Percentiles rank a stretch among this genome's conserved stretches.
phyloP scores from a whole-genome alignment of 2,888 invertebrate genomes.

The Scaptomyza polygonia region DNA sequence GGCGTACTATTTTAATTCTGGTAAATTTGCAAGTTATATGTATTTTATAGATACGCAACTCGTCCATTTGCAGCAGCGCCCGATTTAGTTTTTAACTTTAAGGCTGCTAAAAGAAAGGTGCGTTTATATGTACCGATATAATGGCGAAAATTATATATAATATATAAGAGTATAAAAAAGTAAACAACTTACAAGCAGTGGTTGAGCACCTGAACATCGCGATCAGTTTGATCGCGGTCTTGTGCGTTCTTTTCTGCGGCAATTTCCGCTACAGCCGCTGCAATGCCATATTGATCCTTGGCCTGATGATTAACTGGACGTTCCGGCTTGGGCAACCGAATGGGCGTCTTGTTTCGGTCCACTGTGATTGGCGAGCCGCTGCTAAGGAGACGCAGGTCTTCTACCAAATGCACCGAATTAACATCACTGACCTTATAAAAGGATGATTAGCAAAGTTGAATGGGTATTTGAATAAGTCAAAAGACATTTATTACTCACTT shows the following conservation, averaged over 20 bases:
- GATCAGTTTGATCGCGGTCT: slow-evolving; percentile 96
- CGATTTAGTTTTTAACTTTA: no score
- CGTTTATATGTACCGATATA: no score
- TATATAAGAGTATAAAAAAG: no score
- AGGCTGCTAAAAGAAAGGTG: no score
- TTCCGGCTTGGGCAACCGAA: slow-evolving; percentile 64
- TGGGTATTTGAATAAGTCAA: not conserved
- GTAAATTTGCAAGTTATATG: no score
- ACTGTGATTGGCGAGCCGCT: slow-evolving; percentile 86
- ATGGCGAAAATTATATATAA: no score
- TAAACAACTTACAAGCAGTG: slow-evolving; percentile 90
- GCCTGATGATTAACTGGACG: slow-evolving; percentile 57
- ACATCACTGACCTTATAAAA: slow-evolving; percentile 89
- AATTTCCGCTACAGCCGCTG: slow-evolving; percentile 83
- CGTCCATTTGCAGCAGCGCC: no score
- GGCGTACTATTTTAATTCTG: no score
- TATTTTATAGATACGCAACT: no score
- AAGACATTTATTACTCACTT: slow-evolving; percentile 84
- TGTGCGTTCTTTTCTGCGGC: slow-evolving; percentile 91
- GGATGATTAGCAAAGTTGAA: not conserved
- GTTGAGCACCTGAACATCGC: slow-evolving; percentile 96
- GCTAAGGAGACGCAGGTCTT: slow-evolving; percentile 90
- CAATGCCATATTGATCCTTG: slow-evolving; percentile 82
- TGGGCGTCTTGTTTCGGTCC: slow-evolving; percentile 83
- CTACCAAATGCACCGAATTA: slow-evolving; percentile 92